A percentile compares a stretch with the other conserved stretches of the same genome.
Conservation (phyloP, 2,797 vertebrate species). For the Gallinago solitaria region DNA sequence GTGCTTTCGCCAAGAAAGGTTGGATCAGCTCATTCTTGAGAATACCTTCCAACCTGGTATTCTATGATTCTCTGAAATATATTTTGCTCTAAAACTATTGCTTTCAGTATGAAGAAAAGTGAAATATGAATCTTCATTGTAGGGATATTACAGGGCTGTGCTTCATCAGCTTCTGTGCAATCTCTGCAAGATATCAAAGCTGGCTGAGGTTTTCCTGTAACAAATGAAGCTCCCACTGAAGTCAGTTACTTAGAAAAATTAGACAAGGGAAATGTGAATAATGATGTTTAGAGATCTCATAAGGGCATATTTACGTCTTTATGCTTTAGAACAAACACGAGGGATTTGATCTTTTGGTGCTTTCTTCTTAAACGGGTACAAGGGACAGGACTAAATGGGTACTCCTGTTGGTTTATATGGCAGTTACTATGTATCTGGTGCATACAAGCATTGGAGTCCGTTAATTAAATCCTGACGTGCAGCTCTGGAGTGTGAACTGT, state of each 20-base stretch:
- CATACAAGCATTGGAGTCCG: background rate
- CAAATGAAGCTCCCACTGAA: background rate
- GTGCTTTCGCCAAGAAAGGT: background rate
- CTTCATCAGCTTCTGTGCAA: background rate
- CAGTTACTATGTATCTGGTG: background rate
- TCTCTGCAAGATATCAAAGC: background rate
- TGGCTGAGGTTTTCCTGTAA: background rate
- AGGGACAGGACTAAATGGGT: background rate
- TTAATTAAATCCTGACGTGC: background rate
- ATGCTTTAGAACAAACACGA: background rate
- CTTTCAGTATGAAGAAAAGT: background rate
- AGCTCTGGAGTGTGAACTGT: background rate
- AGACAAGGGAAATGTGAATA: background rate
- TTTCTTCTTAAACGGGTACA: background rate
- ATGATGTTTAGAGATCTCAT: background rate
- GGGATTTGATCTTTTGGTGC: background rate
- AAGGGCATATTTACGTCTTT: background rate
- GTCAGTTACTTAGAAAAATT: background rate
- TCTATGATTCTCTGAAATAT: background rate
- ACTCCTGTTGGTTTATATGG: background rate
- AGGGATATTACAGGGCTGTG: background rate
- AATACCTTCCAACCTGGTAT: background rate
- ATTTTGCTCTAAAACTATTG: slow-evolving; percentile 1
- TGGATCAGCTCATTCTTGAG: background rate
- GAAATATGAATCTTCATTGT: background rate